Base-by-base conservation (phyloP, 2,888 invertebrate species). In the Epistrophe grossulariae region DNA sequence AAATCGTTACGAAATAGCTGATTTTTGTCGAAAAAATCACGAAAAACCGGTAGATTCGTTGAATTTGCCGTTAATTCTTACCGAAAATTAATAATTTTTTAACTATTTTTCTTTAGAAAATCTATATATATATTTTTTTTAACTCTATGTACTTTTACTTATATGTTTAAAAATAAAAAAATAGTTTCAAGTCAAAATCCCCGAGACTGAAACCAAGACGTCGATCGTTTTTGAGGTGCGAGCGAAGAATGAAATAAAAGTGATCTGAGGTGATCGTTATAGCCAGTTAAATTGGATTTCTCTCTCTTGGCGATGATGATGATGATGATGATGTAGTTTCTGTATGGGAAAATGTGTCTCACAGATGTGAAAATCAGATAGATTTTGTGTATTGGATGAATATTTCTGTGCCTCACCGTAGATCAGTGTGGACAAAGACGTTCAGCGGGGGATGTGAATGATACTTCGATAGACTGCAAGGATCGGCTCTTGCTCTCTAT, bases 201-300 rank as follows among this genome's bases (percentile, higher is more conserved):
- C 93, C 93, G 93, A 93, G 92, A 93, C 93, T 93, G 92, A 93
- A 93, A 93, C 92, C 96, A 96, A 97, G 97, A 97, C 97, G 97
- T 97, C 97, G 97, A 96, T 97, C 97, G 97, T 96, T 96, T 96
- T 96, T 96, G 96, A 96, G 96, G 96, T 95, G 96, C 95, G 95
- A 96, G 96, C 96, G 96, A 96, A 96, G 96, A 96, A 96, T 96
- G 96, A 94, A 92, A 92, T 91, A 91, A 92, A 91, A 91, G 90
- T 90, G 90, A 90, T 91, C 91, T 91, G 90, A 90, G 90, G 90
- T 89, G 90, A 89, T 90, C 91, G 90, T 91, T 91, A 90, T 91
- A 91, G 92, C 91, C 89, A 64, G 82, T 76, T 84, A 88, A 82
- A 57, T 48, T 88, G 88, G 45, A 57, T 71, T 71, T 28, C 72